These are phyloP conservation scores for Oryzias sinensis DNA, from an alignment of 2,797 vertebrate species.

Conservation along the genomic window DNA sequence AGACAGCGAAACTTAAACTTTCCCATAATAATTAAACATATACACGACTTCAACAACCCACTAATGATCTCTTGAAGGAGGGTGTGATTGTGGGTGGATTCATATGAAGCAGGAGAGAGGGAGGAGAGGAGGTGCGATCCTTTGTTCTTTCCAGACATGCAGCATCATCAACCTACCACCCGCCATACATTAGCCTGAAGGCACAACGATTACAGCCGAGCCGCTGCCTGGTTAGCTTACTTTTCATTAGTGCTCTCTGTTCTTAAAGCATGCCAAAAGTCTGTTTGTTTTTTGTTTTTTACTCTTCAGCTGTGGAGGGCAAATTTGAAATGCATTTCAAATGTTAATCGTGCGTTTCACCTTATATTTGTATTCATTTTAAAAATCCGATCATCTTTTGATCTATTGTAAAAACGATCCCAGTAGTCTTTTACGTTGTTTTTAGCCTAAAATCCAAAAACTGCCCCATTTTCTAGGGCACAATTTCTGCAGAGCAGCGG, in stretches of 20 bases:
- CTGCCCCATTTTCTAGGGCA: no score
- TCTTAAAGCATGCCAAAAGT: background rate
- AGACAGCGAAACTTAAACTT: conserved; percentile 43
- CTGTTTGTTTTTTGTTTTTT: background rate
- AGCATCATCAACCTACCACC: conserved; percentile 67
- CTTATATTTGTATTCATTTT: no score
- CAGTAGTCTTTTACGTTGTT: no score
- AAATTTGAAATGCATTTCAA: no score
- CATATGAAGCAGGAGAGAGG: conserved; percentile 16
- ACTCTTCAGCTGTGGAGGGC: background rate
- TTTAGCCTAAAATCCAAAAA: no score
- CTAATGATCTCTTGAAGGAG: conserved; percentile 60
- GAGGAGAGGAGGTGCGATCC: conserved; percentile 56
- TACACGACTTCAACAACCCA: conserved; percentile 70
- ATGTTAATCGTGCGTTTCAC: no score
- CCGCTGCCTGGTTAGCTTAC: conserved; percentile 1
- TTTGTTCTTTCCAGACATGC: conserved; percentile 72
- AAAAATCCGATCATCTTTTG: no score
- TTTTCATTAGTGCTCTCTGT: conserved; percentile 5
- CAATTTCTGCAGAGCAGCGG: no score
- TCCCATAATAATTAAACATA: conserved; percentile 77
- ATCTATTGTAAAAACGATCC: no score
- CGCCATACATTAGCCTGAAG: conserved; percentile 44
- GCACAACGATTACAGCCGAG: conserved; percentile 28
- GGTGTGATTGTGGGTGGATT: conserved; percentile 43